phyloP scores from a whole-genome alignment of 2,113 vertebrate species.

The Holacanthus passer region DNA sequence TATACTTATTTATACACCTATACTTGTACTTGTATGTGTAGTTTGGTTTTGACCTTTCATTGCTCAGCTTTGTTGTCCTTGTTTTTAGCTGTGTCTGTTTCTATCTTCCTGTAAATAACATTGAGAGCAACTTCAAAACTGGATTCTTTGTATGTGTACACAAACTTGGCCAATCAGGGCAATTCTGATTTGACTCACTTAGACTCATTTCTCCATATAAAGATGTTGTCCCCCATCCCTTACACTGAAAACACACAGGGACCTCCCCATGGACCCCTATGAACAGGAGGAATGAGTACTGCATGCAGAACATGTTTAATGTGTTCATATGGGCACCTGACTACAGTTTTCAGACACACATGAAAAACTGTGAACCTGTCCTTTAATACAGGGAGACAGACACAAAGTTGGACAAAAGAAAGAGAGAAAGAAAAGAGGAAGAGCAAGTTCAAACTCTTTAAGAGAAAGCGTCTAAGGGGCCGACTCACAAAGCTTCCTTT shows the following conservation, averaged over 20 bases:
- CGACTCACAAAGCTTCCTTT: conserved; percentile 67
- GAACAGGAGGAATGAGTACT: not conserved
- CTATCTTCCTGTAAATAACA: not conserved
- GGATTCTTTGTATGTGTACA: not conserved
- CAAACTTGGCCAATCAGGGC: not conserved
- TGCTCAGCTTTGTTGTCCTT: not conserved
- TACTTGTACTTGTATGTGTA: not conserved
- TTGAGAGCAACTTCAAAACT: not conserved
- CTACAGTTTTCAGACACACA: not conserved
- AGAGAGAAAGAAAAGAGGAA: conserved; percentile 1
- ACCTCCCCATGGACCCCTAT: not conserved
- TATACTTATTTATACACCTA: not conserved
- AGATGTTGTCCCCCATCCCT: not conserved
- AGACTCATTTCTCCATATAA: not conserved
- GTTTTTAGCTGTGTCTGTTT: not conserved
- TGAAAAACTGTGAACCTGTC: not conserved
- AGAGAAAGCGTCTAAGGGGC: conserved; percentile 30
- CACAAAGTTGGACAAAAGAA: not conserved
- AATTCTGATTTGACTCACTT: not conserved
- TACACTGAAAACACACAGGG: not conserved
- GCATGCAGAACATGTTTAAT: not conserved
- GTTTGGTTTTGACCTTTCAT: not conserved
- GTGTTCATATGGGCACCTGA: not conserved
- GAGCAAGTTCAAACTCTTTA: conserved; percentile 34
- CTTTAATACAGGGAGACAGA: not conserved